Evolutionary conservation across 2,797 vertebrate genomes (phyloP).

Genomic region (Etheostoma perlongum): DNA sequence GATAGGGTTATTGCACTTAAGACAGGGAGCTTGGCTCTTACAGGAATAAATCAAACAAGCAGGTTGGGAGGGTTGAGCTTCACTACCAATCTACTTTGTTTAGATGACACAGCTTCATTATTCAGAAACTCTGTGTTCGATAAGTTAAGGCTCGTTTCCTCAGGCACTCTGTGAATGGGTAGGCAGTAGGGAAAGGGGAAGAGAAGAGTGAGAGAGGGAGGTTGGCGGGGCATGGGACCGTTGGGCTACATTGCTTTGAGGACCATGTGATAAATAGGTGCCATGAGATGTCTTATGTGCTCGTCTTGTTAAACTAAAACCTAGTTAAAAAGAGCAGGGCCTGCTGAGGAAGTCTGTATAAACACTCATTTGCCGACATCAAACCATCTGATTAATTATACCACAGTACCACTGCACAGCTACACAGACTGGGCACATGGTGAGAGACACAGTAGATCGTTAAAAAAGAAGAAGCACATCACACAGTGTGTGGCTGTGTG

Average conservation of each 20-base stretch:
- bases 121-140: conserved; percentile 56
- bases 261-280: conserved; percentile 71
- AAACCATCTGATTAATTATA: conserved; percentile 81
- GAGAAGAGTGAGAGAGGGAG: conserved; percentile 1
- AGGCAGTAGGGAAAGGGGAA: conserved; percentile 14
- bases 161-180: conserved; percentile 43
- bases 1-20: conserved; percentile 48
- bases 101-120: conserved; percentile 55
- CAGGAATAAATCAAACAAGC: conserved; percentile 73
- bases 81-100: conserved; percentile 59
- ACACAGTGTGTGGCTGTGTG: conserved; percentile 22
- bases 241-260: conserved; percentile 51
- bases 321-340: conserved; percentile 71
- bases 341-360: conserved; percentile 70
- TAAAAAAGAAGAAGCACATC: conserved; percentile 52
- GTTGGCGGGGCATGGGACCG: conserved; percentile 19
- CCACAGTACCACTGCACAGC: conserved; percentile 46
- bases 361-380: conserved; percentile 79
- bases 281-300: conserved; percentile 62
- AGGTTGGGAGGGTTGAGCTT: conserved; percentile 57
- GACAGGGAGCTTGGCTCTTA: conserved; percentile 61
- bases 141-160: conserved; percentile 58
- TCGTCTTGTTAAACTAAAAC: conserved; percentile 74
- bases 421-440: conserved; percentile 46
- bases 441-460: conserved; percentile 45